Evolutionary conservation across 2,113 vertebrate species (phyloP).

Genomic region (Cyphomyrus plagiostoma): DNA sequence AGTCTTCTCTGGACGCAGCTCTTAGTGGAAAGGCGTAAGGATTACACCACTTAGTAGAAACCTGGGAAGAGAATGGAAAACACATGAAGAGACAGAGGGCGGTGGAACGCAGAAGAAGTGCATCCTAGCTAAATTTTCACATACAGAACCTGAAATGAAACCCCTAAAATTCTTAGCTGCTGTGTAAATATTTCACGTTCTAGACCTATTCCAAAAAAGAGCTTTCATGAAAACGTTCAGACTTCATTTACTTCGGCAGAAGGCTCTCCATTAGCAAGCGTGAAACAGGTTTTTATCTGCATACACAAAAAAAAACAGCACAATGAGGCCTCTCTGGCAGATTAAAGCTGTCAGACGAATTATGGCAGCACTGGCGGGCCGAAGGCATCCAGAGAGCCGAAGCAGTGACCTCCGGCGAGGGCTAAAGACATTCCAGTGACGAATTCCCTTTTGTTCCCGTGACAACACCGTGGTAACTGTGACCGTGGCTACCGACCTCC

Average conservation of each 20-base stretch:
- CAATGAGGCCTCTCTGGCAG: conserved; percentile 12
- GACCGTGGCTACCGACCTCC: not conserved
- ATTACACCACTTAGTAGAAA: not conserved
- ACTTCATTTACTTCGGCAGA: not conserved
- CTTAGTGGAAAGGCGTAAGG: not conserved
- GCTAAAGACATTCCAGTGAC: not conserved
- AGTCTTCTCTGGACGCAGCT: not conserved
- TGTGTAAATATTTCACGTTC: not conserved
- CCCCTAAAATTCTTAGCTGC: not conserved
- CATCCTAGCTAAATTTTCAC: not conserved
- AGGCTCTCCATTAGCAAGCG: not conserved
- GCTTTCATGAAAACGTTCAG: not conserved
- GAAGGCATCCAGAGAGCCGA: not conserved
- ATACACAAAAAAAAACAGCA: not conserved
- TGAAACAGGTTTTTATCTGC: not conserved
- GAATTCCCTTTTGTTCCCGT: conserved; percentile 12
- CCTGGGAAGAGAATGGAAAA: not conserved
- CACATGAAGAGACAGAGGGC: not conserved
- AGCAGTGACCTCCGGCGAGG: not conserved
- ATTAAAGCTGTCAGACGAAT: conserved; percentile 17
- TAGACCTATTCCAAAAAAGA: not conserved
- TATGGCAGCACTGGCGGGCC: not conserved
- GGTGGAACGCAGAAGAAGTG: not conserved
- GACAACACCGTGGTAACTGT: conserved; percentile 1
- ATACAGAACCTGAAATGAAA: not conserved